Conservation (phyloP, 2,113 vertebrate species). For the Pseudopipra pipra region DNA sequence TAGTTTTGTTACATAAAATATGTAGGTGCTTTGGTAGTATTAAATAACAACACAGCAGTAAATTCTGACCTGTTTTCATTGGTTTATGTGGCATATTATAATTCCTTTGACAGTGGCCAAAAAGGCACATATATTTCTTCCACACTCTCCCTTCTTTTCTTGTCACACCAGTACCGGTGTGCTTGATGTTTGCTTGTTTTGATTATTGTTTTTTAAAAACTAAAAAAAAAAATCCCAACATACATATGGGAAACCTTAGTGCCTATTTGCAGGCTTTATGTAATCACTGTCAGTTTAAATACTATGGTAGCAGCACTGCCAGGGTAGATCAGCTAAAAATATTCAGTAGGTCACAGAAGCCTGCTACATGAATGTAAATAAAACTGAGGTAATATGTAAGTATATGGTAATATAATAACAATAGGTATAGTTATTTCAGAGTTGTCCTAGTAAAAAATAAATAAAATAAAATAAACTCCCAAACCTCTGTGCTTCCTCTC, state of each 20-base stretch:
- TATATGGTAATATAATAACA: not conserved
- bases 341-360: not conserved
- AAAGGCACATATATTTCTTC: not conserved
- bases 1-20: not conserved
- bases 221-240: not conserved
- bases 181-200: not conserved
- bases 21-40: not conserved
- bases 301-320: not conserved
- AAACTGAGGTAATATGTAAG: not conserved
- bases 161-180: not conserved
- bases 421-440: not conserved
- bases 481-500: not conserved
- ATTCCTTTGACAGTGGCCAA: not conserved
- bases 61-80: not conserved
- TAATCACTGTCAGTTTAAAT: not conserved
- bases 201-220: not conserved
- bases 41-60: not conserved
- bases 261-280: not conserved
- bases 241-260: not conserved
- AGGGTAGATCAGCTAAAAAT: not conserved
- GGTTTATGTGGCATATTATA: not conserved
- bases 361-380: not conserved
- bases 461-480: not conserved
- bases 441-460: not conserved
- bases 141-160: not conserved